phyloP scores from a whole-genome alignment of 2,797 vertebrate genomes.

The Lycodopsis pacificus region DNA sequence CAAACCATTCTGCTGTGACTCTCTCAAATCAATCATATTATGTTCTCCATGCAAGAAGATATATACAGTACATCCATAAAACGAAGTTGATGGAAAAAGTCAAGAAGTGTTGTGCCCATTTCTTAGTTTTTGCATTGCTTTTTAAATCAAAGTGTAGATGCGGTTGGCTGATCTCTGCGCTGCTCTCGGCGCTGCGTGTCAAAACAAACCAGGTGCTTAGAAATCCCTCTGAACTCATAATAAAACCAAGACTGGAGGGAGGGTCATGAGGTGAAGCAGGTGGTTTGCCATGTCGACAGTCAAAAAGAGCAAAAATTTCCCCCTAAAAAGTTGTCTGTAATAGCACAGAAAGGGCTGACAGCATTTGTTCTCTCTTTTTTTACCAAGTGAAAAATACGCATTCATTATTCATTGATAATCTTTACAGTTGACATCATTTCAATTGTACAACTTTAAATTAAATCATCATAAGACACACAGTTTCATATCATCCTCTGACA shows the following conservation, averaged over 20 bases:
- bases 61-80: conserved; percentile 37
- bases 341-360: background rate
- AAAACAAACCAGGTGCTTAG: conserved; percentile 49
- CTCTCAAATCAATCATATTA: conserved; percentile 33
- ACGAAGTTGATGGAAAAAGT: conserved; percentile 56
- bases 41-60: conserved; percentile 33
- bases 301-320: background rate
- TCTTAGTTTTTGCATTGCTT: conserved; percentile 32
- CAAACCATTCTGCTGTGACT: conserved; percentile 9
- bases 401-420: conserved; percentile 31
- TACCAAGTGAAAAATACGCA: background rate
- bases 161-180: conserved; percentile 14
- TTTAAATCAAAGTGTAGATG: conserved; percentile 46
- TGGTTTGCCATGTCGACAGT: background rate
- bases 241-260: conserved; percentile 39
- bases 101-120: conserved; percentile 36
- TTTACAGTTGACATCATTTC: conserved; percentile 31
- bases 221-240: conserved; percentile 38
- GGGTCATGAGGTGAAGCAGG: conserved; percentile 25
- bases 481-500: conserved; percentile 26
- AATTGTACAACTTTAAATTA: conserved; percentile 27
- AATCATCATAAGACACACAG: background rate
- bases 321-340: background rate
- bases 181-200: conserved; percentile 30
- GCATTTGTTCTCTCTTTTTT: background rate